A percentile compares a stretch with the other conserved stretches of the same genome.
These are phyloP conservation scores for Prochilodus magdalenae DNA, from an alignment of 2,113 vertebrate species.

Conservation along the genomic window DNA sequence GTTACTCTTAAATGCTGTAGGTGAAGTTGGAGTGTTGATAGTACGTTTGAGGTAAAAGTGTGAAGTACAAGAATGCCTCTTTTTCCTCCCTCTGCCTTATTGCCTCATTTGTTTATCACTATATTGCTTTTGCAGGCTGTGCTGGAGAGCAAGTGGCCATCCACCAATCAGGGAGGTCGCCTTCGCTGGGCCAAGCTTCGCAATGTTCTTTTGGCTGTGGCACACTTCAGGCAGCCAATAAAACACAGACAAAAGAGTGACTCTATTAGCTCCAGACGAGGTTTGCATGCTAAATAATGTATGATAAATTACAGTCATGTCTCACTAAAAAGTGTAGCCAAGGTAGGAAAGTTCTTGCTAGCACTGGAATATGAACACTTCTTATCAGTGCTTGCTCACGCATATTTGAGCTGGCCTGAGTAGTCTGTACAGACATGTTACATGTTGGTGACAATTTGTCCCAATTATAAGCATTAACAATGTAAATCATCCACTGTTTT, in stretches of 20 bases:
- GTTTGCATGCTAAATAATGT: constrained; percentile 47
- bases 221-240: constrained; percentile 90
- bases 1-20: background rate
- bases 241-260: constrained; percentile 70
- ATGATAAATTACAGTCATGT: too few species aligned
- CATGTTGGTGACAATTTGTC: too few species aligned
- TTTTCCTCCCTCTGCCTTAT: background rate
- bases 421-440: too few species aligned
- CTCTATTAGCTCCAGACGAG: constrained; percentile 65
- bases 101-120: background rate
- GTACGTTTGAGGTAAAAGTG: too few species aligned
- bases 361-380: too few species aligned
- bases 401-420: too few species aligned
- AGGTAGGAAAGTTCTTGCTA: too few species aligned
- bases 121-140: constrained; percentile 80
- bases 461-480: too few species aligned
- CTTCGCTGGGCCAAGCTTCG: constrained; percentile 93
- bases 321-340: too few species aligned
- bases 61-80: too few species aligned
- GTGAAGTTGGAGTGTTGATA: background rate
- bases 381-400: too few species aligned
- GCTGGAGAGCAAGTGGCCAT: constrained; percentile 95
- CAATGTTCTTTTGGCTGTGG: constrained; percentile 90
- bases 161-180: constrained; percentile 86
- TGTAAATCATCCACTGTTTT: too few species aligned